A percentile compares a stretch with the other conserved stretches of the same genome.
Evolutionary conservation across 2,888 invertebrate genomes (phyloP).

Genomic region (Rhyacophila evoluta): DNA sequence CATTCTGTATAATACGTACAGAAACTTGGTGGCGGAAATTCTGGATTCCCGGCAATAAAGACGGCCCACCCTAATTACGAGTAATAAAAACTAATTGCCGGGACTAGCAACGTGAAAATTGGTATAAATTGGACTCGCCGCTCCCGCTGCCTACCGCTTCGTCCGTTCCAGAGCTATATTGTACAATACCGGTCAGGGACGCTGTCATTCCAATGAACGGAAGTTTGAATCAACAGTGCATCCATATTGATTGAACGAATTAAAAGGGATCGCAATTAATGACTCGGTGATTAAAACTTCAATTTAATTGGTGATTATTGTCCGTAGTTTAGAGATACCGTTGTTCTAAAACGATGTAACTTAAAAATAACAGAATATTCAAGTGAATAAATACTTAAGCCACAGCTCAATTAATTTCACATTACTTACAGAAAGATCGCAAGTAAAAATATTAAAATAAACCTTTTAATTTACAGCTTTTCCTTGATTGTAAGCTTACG

Average conservation of each 20-base stretch:
- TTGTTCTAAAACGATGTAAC: too few relatives aligned
- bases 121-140: conserved; percentile 50
- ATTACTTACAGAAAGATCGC: too few relatives aligned
- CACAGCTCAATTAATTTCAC: too few relatives aligned
- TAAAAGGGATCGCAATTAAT: too few relatives aligned
- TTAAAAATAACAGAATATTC: too few relatives aligned
- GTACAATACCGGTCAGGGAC: background rate
- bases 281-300: too few relatives aligned
- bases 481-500: too few relatives aligned
- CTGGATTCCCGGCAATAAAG: conserved; percentile 45
- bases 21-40: conserved; percentile 32
- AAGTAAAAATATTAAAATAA: too few relatives aligned
- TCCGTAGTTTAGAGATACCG: too few relatives aligned
- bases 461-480: too few relatives aligned
- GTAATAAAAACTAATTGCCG: conserved; percentile 54
- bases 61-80: conserved; percentile 50
- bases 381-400: too few relatives aligned
- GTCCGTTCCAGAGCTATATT: background rate
- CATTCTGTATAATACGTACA: conserved; percentile 1
- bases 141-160: conserved; percentile 2
- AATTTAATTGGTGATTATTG: too few relatives aligned
- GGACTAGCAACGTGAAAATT: conserved; percentile 53
- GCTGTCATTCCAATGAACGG: background rate
- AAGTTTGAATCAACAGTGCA: background rate
- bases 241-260: background rate